A percentile compares a stretch with the other conserved stretches of the same genome.
These are phyloP conservation scores for Eretmochelys imbricata DNA, from an alignment of 2,113 vertebrate genomes.

Conservation along the genomic window DNA sequence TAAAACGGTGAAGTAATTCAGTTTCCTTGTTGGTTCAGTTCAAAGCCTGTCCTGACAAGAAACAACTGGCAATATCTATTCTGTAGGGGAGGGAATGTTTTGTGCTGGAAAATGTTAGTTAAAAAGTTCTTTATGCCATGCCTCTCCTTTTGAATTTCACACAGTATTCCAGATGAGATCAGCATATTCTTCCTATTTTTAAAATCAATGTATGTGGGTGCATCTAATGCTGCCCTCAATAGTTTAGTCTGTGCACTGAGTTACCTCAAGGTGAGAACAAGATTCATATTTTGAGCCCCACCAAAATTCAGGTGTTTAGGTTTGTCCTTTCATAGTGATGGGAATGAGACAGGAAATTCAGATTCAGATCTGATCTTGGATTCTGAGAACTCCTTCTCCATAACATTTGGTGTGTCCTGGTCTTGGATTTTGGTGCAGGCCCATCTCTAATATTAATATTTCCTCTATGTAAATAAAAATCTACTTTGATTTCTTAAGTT, in stretches of 20 bases:
- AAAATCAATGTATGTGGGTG: not conserved
- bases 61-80: not conserved
- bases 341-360: not conserved
- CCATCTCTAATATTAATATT: not conserved
- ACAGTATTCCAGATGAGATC: too few relatives aligned
- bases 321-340: conserved; percentile 5
- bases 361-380: not conserved
- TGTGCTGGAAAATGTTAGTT: not conserved
- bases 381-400: not conserved
- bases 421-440: not conserved
- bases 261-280: not conserved
- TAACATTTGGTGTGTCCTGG: not conserved
- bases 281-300: not conserved
- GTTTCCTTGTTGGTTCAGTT: conserved; percentile 8
- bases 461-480: not conserved
- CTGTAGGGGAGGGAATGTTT: not conserved
- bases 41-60: not conserved
- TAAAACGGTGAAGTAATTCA: not conserved
- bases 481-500: not conserved
- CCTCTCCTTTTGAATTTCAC: not conserved
- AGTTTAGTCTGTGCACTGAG: not conserved
- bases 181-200: not conserved
- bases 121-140: not conserved
- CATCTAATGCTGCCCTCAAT: not conserved
- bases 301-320: not conserved